Conservation (phyloP, 2,888 invertebrate genomes). For the Polymixis lichenea region DNA sequence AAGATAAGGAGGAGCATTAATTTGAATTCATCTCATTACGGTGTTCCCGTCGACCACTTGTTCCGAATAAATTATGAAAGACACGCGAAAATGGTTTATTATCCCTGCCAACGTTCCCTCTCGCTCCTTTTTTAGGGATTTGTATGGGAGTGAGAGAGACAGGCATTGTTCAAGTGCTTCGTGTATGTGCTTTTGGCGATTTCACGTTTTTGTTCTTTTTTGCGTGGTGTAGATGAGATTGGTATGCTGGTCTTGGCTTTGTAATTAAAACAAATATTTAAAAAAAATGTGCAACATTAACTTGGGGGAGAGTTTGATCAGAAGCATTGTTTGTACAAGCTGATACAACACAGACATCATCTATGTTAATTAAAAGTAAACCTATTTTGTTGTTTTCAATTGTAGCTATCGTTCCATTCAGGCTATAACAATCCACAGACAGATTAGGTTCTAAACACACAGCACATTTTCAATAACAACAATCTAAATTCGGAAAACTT, state of each 20-base stretch:
- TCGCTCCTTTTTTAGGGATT: slow-evolving; percentile 55
- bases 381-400: neutral
- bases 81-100: slow-evolving; percentile 76
- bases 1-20: slow-evolving; percentile 77
- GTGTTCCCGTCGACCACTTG: slow-evolving; percentile 73
- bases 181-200: slow-evolving; percentile 50
- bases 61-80: slow-evolving; percentile 77
- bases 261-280: slow-evolving; percentile 50
- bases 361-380: slow-evolving; percentile 31
- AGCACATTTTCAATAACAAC: slow-evolving; percentile 21
- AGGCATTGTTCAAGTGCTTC: slow-evolving; percentile 43
- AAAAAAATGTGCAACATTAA: slow-evolving; percentile 36
- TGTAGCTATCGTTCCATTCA: neutral
- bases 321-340: slow-evolving; percentile 13
- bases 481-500: slow-evolving; percentile 10
- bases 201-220: slow-evolving; percentile 51
- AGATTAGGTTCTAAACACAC: slow-evolving; percentile 4
- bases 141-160: slow-evolving; percentile 43
- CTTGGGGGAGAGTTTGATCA: slow-evolving; percentile 18
- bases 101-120: slow-evolving; percentile 60
- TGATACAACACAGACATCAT: slow-evolving; percentile 15
- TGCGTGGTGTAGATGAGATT: slow-evolving; percentile 42
- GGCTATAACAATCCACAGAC: neutral
- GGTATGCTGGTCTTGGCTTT: slow-evolving; percentile 43
- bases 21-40: slow-evolving; percentile 79